Conservation (phyloP, 2,888 invertebrate genomes). For the Pteria penguin region DNA sequence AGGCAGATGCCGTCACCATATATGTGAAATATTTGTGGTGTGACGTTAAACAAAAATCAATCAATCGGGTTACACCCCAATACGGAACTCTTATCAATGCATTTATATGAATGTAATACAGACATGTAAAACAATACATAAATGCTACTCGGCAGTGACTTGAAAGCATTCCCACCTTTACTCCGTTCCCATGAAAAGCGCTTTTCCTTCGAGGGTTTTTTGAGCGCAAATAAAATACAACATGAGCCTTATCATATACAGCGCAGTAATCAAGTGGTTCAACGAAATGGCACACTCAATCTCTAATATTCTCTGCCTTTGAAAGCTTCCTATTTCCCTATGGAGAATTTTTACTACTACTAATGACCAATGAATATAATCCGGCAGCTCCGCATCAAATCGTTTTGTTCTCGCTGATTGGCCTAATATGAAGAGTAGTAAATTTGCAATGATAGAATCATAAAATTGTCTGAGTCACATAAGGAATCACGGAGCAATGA, state of each 20-base stretch:
- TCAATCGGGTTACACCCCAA: no score
- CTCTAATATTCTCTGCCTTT: neutral
- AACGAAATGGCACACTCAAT: neutral
- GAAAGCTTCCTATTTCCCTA: neutral
- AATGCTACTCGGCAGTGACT: no score
- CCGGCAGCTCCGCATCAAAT: conserved; percentile 2
- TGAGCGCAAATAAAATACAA: neutral
- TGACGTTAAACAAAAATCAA: no score
- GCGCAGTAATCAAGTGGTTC: neutral
- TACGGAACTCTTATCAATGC: no score
- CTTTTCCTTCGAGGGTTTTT: no score
- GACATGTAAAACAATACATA: no score
- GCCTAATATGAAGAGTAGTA: conserved; percentile 8
- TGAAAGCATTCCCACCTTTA: no score
- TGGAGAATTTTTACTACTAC: neutral
- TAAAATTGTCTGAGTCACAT: conserved; percentile 10
- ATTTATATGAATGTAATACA: no score
- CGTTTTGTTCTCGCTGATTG: conserved; percentile 11
- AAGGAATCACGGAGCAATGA: neutral
- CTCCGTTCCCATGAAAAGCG: no score
- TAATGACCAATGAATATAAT: conserved; percentile 3
- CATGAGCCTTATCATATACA: neutral
- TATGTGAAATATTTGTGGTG: no score
- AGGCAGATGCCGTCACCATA: no score
- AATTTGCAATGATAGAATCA: neutral